Percentiles rank a stretch among this genome's conserved stretches.
Evolutionary conservation across 2,113 vertebrate genomes (phyloP).

Genomic region (Microtus montanus): DNA sequence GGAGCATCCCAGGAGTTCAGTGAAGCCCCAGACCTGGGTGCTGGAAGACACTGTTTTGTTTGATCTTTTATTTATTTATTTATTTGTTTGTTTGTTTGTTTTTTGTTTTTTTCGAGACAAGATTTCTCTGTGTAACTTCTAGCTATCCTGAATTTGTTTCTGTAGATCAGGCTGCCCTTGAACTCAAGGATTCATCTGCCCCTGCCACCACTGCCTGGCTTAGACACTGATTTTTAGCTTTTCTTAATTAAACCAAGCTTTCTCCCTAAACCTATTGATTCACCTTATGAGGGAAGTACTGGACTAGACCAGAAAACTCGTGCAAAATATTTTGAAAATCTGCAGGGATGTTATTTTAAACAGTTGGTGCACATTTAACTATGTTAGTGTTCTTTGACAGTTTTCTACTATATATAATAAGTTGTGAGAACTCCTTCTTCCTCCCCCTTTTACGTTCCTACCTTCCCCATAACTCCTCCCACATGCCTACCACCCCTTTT

Average conservation of each 20-base stretch:
- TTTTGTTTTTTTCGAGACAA: not conserved
- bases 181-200: not conserved
- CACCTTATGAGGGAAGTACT: not conserved
- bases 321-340: not conserved
- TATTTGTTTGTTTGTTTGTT: too few species aligned
- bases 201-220: not conserved
- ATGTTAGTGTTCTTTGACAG: not conserved
- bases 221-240: not conserved
- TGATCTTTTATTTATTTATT: not conserved
- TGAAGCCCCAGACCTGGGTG: not conserved
- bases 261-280: not conserved
- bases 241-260: not conserved
- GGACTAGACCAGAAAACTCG: not conserved
- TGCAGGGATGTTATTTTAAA: not conserved
- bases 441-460: not conserved
- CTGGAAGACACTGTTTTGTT: not conserved
- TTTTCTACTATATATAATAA: not conserved
- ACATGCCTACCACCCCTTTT: not conserved
- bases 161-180: not conserved
- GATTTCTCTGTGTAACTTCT: not conserved
- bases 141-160: not conserved
- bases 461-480: not conserved
- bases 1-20: not conserved
- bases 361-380: not conserved
- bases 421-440: not conserved